Conservation (phyloP, 1,140 invertebrate species). For the Drosophila sturtevanti region DNA sequence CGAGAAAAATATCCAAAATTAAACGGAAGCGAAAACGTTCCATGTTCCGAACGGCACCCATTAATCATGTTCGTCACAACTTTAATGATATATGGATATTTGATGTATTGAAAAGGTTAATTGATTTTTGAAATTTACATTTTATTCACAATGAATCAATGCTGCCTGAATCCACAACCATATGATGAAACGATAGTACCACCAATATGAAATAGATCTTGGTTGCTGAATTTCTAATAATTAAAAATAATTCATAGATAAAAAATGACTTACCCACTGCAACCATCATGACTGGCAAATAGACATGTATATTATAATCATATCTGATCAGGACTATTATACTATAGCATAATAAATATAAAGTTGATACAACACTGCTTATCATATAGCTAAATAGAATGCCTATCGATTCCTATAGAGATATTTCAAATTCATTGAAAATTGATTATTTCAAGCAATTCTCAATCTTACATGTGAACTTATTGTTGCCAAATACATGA, state of each 20-base stretch:
- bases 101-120: slow-evolving; percentile 13
- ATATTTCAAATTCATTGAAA: not conserved
- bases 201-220: slow-evolving; percentile 10
- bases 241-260: no score
- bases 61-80: not conserved
- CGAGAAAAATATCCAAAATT: no score
- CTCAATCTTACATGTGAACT: not conserved
- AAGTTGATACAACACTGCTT: not conserved
- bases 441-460: not conserved
- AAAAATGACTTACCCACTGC: not conserved
- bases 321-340: not conserved
- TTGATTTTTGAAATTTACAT: not conserved
- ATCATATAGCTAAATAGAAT: slow-evolving; percentile 6
- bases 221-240: slow-evolving; percentile 1
- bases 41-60: not conserved
- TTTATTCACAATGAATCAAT: not conserved
- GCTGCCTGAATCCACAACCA: not conserved
- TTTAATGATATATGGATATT: slow-evolving; percentile 35
- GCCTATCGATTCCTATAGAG: not conserved
- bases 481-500: not conserved
- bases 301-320: not conserved
- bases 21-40: no score
- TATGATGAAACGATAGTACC: not conserved
- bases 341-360: not conserved
- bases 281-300: not conserved